Evolutionary conservation across 2,797 vertebrate genomes (phyloP).

Genomic region (Discoglossus pictus): DNA sequence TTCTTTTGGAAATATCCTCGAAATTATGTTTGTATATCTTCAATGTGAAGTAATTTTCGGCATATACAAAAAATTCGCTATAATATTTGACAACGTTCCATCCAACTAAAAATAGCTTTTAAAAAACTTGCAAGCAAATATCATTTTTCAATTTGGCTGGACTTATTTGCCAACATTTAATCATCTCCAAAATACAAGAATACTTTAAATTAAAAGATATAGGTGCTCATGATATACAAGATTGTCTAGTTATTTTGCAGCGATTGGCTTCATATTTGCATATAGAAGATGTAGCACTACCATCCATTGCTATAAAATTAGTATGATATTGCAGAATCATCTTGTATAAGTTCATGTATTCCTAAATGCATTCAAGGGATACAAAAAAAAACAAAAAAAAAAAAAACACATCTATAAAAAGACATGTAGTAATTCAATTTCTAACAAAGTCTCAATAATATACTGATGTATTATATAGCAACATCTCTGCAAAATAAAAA

Average conservation of each 20-base stretch:
- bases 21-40: constrained; percentile 54
- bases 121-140: constrained; percentile 67
- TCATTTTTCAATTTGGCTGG: constrained; percentile 55
- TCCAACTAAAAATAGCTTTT: constrained; percentile 52
- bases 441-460: too few relatives aligned
- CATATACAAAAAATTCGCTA: constrained; percentile 63
- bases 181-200: constrained; percentile 63
- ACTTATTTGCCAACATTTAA: constrained; percentile 55
- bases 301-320: too few relatives aligned
- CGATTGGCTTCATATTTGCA: too few relatives aligned
- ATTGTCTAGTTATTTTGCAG: background rate
- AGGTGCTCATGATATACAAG: constrained; percentile 3
- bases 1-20: constrained; percentile 58
- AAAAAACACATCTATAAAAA: too few relatives aligned
- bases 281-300: too few relatives aligned
- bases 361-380: too few relatives aligned
- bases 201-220: constrained; percentile 37
- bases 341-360: too few relatives aligned
- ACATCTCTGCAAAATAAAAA: too few relatives aligned
- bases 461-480: too few relatives aligned
- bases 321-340: too few relatives aligned
- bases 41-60: constrained; percentile 67
- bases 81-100: constrained; percentile 64
- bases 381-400: too few relatives aligned
- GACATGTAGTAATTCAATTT: too few relatives aligned